These are phyloP conservation scores for Heteromormyrus szaboi DNA, from an alignment of 2,797 vertebrate species.

Conservation along the genomic window DNA sequence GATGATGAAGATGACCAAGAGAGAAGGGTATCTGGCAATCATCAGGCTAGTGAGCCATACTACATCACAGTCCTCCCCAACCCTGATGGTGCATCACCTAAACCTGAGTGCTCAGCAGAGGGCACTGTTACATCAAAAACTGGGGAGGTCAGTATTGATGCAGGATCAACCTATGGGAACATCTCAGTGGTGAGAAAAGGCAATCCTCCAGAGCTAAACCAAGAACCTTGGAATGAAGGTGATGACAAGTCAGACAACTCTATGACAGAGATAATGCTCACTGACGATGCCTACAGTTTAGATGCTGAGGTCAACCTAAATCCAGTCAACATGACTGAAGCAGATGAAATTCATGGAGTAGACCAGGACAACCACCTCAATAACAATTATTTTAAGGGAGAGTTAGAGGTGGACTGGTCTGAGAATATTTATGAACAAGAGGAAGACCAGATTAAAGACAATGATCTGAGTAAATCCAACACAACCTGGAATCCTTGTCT, in stretches of 20 bases:
- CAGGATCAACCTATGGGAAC: conserved; percentile 8
- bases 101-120: neutral
- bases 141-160: conserved; percentile 24
- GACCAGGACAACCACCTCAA: neutral
- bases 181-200: neutral
- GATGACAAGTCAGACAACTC: conserved; percentile 23
- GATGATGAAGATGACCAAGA: conserved; percentile 32
- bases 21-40: conserved; percentile 41
- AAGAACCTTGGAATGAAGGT: conserved; percentile 11
- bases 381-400: neutral
- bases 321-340: conserved; percentile 24
- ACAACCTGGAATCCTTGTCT: conserved; percentile 25
- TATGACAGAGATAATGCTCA: neutral
- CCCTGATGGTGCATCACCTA: neutral
- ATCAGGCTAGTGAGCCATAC: conserved; percentile 41
- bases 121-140: conserved; percentile 29
- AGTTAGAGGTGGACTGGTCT: neutral
- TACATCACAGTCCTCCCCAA: conserved; percentile 45
- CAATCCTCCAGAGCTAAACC: neutral
- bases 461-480: conserved; percentile 22
- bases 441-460: conserved; percentile 12
- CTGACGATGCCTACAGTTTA: conserved; percentile 15
- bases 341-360: conserved; percentile 38
- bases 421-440: neutral
- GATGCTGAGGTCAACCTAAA: conserved; percentile 53